Base-by-base conservation (phyloP, 1,140 invertebrate genomes). In the Gryon sp. region DNA sequence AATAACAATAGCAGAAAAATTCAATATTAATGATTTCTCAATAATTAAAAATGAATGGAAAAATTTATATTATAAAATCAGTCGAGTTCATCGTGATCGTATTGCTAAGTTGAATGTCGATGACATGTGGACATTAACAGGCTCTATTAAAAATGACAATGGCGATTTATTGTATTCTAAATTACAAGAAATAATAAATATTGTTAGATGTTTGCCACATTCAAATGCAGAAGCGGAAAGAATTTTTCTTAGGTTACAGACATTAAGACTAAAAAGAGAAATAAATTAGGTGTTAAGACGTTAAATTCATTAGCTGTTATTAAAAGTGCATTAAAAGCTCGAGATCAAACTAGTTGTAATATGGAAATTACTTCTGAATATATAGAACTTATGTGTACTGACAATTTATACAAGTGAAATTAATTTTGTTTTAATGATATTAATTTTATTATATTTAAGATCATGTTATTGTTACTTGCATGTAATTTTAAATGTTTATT, bases 241-340 rank as follows among this genome's bases (percentile, higher is more conserved):
- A n/a, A n/a, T 22, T 73, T 73, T 40, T 63, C 69, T 30, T 26
- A 55, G 12, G 26, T 62, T 5, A 26, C 57, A 6, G 69, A 63
- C 18, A 28, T 36, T 5, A 63, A 63, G 40, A 48, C 40, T 1
- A 48, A 55, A 26, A 62, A 63, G 20, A 63, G 69, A 18, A 73
- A 73, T 22, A 22, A 34, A 11, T 32, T 73, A 8, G 38, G 18
- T 30, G 2, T 12, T 7, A n/a, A 36, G 14, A 55, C 57, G 11
- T 43, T 73, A 1, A 73, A 63, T 48, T 41, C 57, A 1, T 15
- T 63, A n/a, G 32, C 11, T 14, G 69, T 73, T n/a, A 18, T 63
- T 2, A 62, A 55, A 63, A 46, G 36, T 15, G 32, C 46, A 11
- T 52, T 45, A 8, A 72, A 60, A 45, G 26, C 50, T 6, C 9